Conservation (phyloP, 2,888 invertebrate genomes). For the Ypsolopha scabrella region DNA sequence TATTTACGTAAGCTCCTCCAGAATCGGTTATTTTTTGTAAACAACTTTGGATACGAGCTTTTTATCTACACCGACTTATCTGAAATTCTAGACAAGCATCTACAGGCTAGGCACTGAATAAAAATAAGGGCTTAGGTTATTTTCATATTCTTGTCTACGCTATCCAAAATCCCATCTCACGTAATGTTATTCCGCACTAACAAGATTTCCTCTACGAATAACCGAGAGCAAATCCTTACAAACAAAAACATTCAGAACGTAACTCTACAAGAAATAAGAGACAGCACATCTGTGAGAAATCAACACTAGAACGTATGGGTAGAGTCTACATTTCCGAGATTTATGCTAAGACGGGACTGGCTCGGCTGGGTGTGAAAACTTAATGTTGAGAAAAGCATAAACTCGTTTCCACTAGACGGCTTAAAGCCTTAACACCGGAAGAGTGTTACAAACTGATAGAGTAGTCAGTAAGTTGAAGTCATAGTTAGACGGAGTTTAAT, state of each 20-base stretch:
- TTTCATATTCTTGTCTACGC: too few relatives aligned
- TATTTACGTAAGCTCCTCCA: conserved; percentile 1
- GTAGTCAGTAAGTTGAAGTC: neutral
- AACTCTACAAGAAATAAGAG: neutral
- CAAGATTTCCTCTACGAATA: too few relatives aligned
- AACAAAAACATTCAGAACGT: neutral
- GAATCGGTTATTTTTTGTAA: neutral
- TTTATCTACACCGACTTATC: too few relatives aligned
- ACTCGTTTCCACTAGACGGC: conserved; percentile 25
- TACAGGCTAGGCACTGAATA: too few relatives aligned
- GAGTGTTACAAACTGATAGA: conserved; percentile 7
- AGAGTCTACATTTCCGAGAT: too few relatives aligned
- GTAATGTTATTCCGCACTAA: too few relatives aligned
- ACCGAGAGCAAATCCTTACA: neutral
- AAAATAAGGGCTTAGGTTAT: too few relatives aligned
- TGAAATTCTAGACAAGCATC: too few relatives aligned
- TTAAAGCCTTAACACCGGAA: conserved; percentile 16
- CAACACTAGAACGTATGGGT: too few relatives aligned
- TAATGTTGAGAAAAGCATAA: conserved; percentile 41
- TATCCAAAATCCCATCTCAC: too few relatives aligned
- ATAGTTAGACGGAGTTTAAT: neutral
- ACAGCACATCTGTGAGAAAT: too few relatives aligned
- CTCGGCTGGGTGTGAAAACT: conserved; percentile 37
- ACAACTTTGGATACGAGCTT: neutral
- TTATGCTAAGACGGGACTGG: neutral